A percentile compares a stretch with the other conserved stretches of the same genome.
These are phyloP conservation scores for Bambusicola thoracicus DNA, from an alignment of 2,113 vertebrate genomes.

Conservation along the genomic window DNA sequence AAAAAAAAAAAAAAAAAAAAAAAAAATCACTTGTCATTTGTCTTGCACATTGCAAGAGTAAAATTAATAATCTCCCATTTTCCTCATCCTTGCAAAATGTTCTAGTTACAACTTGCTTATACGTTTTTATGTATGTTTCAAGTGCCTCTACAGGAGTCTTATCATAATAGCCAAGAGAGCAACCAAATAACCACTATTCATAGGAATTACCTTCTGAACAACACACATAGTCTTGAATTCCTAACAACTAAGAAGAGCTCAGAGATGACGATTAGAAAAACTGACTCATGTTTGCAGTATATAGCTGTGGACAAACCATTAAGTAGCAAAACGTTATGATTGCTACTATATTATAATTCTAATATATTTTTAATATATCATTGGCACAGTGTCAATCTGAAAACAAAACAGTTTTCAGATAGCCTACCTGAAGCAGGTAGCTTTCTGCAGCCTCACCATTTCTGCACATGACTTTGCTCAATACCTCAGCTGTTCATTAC, in stretches of 20 bases:
- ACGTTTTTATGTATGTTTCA: not conserved
- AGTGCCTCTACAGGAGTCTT: not conserved
- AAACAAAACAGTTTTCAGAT: not conserved
- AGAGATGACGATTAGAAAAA: not conserved
- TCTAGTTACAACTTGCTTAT: not conserved
- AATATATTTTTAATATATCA: not conserved
- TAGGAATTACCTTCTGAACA: not conserved
- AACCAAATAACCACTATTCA: not conserved
- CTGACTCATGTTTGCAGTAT: not conserved
- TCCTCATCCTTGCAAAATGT: not conserved
- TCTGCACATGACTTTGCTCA: not conserved
- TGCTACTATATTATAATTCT: not conserved
- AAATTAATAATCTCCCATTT: not conserved
- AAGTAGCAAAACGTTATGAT: not conserved
- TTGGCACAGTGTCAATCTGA: not conserved
- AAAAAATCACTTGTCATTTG: not conserved
- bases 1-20: not conserved
- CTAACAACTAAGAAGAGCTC: not conserved
- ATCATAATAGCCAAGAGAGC: not conserved
- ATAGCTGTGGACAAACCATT: not conserved
- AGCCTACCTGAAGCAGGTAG: not conserved
- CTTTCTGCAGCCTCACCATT: not conserved
- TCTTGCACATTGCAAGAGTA: not conserved
- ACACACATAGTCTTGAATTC: not conserved
- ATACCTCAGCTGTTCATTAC: not conserved